Evolutionary conservation across 2,113 vertebrate genomes (phyloP).

Genomic region (Oncorhynchus gorbuscha): DNA sequence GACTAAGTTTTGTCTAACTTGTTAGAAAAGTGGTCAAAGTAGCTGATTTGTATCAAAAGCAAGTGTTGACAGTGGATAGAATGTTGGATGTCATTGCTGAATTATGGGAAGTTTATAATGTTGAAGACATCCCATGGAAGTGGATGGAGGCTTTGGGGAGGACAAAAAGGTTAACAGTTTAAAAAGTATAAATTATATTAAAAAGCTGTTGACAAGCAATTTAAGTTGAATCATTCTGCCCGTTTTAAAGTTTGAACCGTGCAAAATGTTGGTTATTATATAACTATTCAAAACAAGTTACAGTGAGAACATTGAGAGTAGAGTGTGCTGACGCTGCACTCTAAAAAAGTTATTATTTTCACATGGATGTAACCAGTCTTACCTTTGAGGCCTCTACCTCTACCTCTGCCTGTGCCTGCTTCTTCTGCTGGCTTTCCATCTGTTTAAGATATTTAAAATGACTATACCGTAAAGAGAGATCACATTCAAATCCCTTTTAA

Average conservation of each 20-base stretch:
- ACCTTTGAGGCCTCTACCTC: constrained; percentile 87
- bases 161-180: neutral
- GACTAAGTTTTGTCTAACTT: too few relatives aligned
- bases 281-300: neutral
- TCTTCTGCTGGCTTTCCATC: constrained; percentile 90
- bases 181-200: neutral
- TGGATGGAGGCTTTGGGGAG: too few relatives aligned
- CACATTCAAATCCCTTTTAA: neutral
- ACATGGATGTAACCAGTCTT: constrained; percentile 41
- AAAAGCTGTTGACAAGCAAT: neutral
- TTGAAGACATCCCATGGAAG: too few relatives aligned
- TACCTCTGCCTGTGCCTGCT: constrained; percentile 72
- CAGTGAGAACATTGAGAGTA: too few relatives aligned
- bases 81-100: too few relatives aligned
- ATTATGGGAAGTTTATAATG: too few relatives aligned
- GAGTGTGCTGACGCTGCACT: too few relatives aligned
- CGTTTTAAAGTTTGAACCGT: neutral
- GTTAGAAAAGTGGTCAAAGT: too few relatives aligned
- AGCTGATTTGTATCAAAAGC: too few relatives aligned
- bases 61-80: too few relatives aligned
- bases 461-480: neutral
- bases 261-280: neutral
- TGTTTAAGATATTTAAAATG: constrained; percentile 61
- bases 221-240: neutral
- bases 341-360: too few relatives aligned